These are phyloP conservation scores for Alosa sapidissima DNA, from an alignment of 2,797 vertebrate genomes.

Conservation along the genomic window DNA sequence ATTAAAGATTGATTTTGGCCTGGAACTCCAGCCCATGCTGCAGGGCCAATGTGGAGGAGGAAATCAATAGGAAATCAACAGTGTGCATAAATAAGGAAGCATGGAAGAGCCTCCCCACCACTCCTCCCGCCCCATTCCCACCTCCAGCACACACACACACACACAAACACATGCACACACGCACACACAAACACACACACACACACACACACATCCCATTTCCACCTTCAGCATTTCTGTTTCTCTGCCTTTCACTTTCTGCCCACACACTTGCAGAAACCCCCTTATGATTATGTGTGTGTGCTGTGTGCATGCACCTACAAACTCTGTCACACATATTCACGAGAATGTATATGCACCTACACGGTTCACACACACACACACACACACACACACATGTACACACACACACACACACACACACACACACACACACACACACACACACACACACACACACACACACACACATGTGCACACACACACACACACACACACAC, in stretches of 20 bases:
- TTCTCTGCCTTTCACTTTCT: neutral
- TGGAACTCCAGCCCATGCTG: neutral
- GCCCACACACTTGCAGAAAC: no score
- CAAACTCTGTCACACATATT: neutral
- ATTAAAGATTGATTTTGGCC: neutral
- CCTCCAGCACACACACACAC: neutral
- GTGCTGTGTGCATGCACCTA: no score
- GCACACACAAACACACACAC: slow-evolving; percentile 8
- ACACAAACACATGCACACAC: slow-evolving; percentile 14
- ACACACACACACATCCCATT: neutral
- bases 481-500: neutral
- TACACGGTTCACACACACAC: no score
- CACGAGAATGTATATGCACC: no score
- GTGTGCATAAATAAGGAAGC: neutral
- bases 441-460: no score
- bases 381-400: no score
- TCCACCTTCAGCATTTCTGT: neutral
- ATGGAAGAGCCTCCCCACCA: neutral
- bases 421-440: neutral
- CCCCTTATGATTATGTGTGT: no score
- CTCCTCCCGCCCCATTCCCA: neutral
- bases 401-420: no score
- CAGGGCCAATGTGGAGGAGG: neutral
- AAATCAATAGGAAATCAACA: slow-evolving; percentile 19
- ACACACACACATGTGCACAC: neutral